These are phyloP conservation scores for Bothrops jararaca DNA, from an alignment of 2,113 vertebrate species.

Conservation along the genomic window DNA sequence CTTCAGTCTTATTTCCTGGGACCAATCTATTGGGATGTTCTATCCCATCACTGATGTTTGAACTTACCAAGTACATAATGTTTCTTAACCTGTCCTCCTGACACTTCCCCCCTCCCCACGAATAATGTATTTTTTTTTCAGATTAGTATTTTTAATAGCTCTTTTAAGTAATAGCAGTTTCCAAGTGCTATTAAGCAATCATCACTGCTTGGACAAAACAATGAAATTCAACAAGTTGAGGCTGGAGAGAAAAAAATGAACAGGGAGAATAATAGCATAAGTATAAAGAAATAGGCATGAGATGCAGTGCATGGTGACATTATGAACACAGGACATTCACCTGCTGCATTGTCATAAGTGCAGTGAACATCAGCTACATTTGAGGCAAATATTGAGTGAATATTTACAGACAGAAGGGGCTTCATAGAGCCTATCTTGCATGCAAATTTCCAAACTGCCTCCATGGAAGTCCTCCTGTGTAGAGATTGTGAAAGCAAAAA, in stretches of 20 bases:
- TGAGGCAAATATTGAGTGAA: neutral
- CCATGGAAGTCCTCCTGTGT: neutral
- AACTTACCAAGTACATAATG: neutral
- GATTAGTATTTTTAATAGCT: neutral
- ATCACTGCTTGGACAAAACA: neutral
- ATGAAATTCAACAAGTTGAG: neutral
- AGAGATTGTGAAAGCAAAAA: neutral
- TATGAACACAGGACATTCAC: neutral
- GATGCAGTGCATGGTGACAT: neutral
- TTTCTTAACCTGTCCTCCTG: neutral
- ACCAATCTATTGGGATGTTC: neutral
- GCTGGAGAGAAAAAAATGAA: neutral
- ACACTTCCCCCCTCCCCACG: neutral
- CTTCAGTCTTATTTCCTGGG: neutral
- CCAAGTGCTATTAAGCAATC: neutral
- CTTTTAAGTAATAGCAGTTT: neutral
- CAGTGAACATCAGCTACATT: neutral
- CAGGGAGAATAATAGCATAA: neutral
- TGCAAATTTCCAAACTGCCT: neutral
- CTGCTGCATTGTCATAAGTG: neutral
- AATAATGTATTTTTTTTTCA: neutral
- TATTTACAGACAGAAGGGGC: neutral
- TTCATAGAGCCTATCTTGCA: neutral
- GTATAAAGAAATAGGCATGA: neutral
- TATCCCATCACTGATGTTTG: neutral